phyloP scores from a whole-genome alignment of 2,797 vertebrate genomes.

The Thripadectes ignobilis region DNA sequence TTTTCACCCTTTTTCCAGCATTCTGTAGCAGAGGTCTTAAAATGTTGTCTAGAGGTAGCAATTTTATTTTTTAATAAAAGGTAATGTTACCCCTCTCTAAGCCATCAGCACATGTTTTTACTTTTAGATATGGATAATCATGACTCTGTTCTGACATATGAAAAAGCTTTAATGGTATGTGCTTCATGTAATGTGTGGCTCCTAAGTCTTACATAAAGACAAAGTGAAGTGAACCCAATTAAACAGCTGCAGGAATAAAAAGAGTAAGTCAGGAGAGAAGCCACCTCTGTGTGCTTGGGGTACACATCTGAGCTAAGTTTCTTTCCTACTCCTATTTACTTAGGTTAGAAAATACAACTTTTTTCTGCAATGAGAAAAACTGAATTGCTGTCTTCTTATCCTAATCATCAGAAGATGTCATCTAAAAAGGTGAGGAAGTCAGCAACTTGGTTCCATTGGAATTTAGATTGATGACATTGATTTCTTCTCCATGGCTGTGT shows the following conservation, averaged over 20 bases:
- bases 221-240: neutral
- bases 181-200: neutral
- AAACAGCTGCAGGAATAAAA: neutral
- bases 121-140: neutral
- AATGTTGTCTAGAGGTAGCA: neutral
- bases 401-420: neutral
- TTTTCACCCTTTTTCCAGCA: neutral
- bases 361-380: neutral
- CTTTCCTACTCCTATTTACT: neutral
- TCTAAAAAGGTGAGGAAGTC: neutral
- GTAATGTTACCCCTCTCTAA: neutral
- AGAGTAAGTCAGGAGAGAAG: neutral
- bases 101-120: neutral
- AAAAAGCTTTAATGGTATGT: neutral
- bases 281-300: neutral
- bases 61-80: neutral
- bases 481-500: neutral
- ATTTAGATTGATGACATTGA: neutral
- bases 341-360: neutral
- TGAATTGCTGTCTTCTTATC: neutral
- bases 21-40: neutral
- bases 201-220: neutral
- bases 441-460: neutral
- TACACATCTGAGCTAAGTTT: neutral
- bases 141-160: neutral